Percentiles rank a stretch among this genome's conserved stretches.
These are phyloP conservation scores for Arothron firmamentum DNA, from an alignment of 2,113 vertebrate genomes.

Conservation along the genomic window DNA sequence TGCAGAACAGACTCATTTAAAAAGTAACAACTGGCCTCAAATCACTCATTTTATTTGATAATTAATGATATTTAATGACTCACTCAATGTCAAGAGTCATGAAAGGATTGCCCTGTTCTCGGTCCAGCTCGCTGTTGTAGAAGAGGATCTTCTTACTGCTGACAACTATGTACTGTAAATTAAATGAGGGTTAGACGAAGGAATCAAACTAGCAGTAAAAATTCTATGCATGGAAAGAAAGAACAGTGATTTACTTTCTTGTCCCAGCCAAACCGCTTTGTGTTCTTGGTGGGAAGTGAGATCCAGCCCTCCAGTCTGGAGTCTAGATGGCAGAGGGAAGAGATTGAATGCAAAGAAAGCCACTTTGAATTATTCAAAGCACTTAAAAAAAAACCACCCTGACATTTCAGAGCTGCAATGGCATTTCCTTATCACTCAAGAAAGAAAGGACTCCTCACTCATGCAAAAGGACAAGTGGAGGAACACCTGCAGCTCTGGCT, in stretches of 20 bases:
- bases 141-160: constrained; percentile 99
- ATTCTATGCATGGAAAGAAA: constrained; percentile 7
- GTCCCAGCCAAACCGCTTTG: constrained; percentile 97
- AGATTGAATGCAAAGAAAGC: not conserved
- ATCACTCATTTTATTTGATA: too few relatives aligned
- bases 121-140: constrained; percentile 97
- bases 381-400: constrained; percentile 23
- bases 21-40: not conserved
- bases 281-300: constrained; percentile 87
- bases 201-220: not conserved
- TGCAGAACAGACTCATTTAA: too few relatives aligned
- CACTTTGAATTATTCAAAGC: constrained; percentile 16
- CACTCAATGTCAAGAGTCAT: constrained; percentile 99
- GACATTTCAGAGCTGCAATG: constrained; percentile 34
- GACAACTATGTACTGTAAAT: constrained; percentile 91
- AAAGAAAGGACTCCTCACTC: constrained; percentile 12
- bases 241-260: constrained; percentile 80
- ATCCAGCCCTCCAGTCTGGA: constrained; percentile 90
- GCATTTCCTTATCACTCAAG: constrained; percentile 17
- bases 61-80: constrained; percentile 61
- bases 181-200: not conserved
- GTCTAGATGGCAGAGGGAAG: constrained; percentile 67
- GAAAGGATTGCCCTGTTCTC: constrained; percentile 94
- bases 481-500: constrained; percentile 6
- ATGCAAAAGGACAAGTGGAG: constrained; percentile 6